These are phyloP conservation scores for Coelopa frigida DNA, from an alignment of 1,140 invertebrate genomes.

Conservation along the genomic window DNA sequence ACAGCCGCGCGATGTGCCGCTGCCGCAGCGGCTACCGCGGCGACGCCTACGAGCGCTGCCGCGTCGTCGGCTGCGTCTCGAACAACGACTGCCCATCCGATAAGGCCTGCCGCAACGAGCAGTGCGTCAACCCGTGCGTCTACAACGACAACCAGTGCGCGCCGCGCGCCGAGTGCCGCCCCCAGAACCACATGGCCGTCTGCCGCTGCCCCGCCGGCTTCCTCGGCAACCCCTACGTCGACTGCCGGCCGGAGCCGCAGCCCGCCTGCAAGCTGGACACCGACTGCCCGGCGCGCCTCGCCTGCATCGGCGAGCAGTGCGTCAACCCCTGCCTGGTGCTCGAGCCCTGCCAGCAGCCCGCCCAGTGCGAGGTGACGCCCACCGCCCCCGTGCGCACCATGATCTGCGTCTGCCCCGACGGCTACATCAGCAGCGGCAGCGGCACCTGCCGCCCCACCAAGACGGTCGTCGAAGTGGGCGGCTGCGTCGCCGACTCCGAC, in stretches of 20 bases:
- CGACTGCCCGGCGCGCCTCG: constrained; percentile 70
- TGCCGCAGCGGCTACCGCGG: constrained; percentile 74
- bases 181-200: constrained; percentile 71
- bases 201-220: constrained; percentile 71
- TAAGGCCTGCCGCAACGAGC: constrained; percentile 70
- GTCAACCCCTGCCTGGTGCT: constrained; percentile 72
- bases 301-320: constrained; percentile 75
- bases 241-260: constrained; percentile 61
- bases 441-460: constrained; percentile 66
- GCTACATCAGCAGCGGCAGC: constrained; percentile 77
- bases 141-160: constrained; percentile 68
- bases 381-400: constrained; percentile 78
- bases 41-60: constrained; percentile 68
- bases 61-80: constrained; percentile 75
- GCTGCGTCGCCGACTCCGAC: constrained; percentile 67
- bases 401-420: constrained; percentile 79
- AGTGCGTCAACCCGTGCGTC: constrained; percentile 80
- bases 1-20: constrained; percentile 68
- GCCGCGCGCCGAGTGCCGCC: constrained; percentile 65
- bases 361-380: constrained; percentile 71
- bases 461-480: constrained; percentile 55
- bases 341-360: constrained; percentile 70
- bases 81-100: constrained; percentile 82
- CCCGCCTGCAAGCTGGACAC: constrained; percentile 72
- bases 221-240: constrained; percentile 72